phyloP scores from a whole-genome alignment of 1,140 invertebrate genomes.

The Eufriesea mexicana region DNA sequence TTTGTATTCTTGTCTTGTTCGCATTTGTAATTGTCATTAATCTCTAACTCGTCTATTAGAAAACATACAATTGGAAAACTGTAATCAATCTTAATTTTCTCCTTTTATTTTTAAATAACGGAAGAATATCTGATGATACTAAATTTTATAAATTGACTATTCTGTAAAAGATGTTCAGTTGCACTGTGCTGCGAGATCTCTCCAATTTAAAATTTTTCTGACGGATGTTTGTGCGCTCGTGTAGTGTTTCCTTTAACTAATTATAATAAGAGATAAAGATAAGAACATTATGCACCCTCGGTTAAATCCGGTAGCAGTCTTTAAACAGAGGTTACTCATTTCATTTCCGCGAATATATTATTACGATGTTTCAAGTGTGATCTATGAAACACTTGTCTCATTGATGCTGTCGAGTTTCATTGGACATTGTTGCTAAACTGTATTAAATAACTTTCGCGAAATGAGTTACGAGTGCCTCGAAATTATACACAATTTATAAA shows the following conservation, averaged over 20 bases:
- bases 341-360: conserved; percentile 15
- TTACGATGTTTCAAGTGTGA: neutral
- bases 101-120: too few relatives aligned
- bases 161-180: too few relatives aligned
- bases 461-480: neutral
- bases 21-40: too few relatives aligned
- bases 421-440: neutral
- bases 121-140: too few relatives aligned
- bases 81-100: too few relatives aligned
- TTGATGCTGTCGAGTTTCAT: neutral
- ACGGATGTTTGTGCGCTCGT: neutral
- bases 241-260: conserved; percentile 4
- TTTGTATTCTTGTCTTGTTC: too few relatives aligned
- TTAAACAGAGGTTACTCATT: conserved; percentile 1
- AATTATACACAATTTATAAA: neutral
- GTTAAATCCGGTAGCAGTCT: neutral
- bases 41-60: too few relatives aligned
- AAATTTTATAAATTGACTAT: too few relatives aligned
- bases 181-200: neutral
- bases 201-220: neutral
- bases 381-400: neutral
- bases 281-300: conserved; percentile 1
- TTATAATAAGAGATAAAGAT: conserved; percentile 30
- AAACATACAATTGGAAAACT: too few relatives aligned
- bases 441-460: neutral